Percentiles rank a stretch among this genome's conserved stretches.
Conservation (phyloP, 2,113 vertebrate species). For the Pomatorhinus ruficollis region DNA sequence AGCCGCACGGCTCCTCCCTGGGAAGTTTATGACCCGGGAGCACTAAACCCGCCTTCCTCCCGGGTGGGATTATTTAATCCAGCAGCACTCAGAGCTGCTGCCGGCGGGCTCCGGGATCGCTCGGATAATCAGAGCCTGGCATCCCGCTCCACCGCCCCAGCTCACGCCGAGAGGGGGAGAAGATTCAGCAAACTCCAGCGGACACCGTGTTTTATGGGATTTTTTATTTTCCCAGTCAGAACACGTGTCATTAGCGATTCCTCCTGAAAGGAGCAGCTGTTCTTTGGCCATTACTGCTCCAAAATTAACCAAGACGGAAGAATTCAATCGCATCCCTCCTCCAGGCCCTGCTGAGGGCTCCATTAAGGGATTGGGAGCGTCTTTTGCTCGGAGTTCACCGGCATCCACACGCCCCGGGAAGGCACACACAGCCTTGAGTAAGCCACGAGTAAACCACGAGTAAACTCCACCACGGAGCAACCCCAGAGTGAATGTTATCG, state of each 20-base stretch:
- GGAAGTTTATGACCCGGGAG: neutral
- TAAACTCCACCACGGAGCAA: neutral
- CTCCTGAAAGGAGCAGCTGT: conserved; percentile 34
- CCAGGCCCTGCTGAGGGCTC: neutral
- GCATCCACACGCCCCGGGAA: neutral
- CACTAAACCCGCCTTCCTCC: neutral
- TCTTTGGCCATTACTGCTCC: conserved; percentile 23
- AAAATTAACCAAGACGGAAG: neutral
- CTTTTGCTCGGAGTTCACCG: neutral
- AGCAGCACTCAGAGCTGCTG: neutral
- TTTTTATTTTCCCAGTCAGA: neutral
- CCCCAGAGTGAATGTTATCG: neutral
- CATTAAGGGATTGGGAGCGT: neutral
- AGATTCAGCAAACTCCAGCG: neutral
- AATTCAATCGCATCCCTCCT: neutral
- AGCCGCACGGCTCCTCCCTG: neutral
- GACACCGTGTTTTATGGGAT: neutral
- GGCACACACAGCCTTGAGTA: neutral
- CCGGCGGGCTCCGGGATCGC: neutral
- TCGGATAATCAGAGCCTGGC: neutral
- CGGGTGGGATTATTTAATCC: neutral
- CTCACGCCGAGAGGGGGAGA: neutral
- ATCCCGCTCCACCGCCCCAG: neutral
- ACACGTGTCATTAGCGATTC: neutral
- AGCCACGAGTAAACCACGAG: neutral